Evolutionary conservation across 2,113 vertebrate genomes (phyloP).

Genomic region (Phyllostomus hastatus): DNA sequence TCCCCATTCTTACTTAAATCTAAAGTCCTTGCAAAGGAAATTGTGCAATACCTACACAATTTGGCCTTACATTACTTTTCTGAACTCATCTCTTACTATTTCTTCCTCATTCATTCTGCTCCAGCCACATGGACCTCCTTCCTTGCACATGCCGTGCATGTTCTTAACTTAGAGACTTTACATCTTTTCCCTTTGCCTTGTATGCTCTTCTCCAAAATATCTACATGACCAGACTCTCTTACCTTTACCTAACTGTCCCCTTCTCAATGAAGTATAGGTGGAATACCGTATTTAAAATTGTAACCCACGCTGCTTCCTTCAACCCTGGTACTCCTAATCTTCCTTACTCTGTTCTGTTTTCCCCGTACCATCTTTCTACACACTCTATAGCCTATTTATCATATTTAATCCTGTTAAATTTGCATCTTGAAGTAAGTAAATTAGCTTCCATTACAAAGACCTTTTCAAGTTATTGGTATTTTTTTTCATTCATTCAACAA

Average conservation of each 20-base stretch:
- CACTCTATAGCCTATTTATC: neutral
- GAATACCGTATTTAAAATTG: neutral
- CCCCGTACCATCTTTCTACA: neutral
- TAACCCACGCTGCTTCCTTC: neutral
- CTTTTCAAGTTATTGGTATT: neutral
- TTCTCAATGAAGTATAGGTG: neutral
- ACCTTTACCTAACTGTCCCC: neutral
- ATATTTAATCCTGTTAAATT: conserved; percentile 10
- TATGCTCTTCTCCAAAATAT: neutral
- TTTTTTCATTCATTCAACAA: conserved; percentile 14
- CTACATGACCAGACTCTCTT: neutral
- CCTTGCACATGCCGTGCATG: neutral
- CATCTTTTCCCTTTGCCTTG: neutral
- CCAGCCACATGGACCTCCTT: neutral
- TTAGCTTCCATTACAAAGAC: neutral
- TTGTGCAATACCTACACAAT: neutral
- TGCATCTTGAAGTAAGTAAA: neutral
- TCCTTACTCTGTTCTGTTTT: neutral
- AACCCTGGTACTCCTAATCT: neutral
- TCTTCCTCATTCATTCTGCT: neutral
- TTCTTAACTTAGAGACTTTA: neutral
- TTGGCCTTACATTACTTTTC: neutral
- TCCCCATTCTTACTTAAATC: neutral
- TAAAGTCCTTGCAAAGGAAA: neutral
- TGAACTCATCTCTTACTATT: neutral